Evolutionary conservation across 2,797 vertebrate genomes (phyloP).

Genomic region (Cuculus canorus): DNA sequence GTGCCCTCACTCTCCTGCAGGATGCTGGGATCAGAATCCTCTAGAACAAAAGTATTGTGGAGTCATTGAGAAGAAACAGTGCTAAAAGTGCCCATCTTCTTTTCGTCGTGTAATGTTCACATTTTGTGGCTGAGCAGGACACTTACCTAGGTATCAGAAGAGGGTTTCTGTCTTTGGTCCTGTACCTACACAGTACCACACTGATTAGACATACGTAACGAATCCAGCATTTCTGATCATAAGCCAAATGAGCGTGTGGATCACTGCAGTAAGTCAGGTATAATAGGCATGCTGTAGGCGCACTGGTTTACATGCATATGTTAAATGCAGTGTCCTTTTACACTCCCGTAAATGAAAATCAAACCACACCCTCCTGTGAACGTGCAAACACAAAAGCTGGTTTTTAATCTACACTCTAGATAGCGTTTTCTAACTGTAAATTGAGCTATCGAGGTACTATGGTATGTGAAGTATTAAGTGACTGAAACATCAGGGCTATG

Average conservation of each 20-base stretch:
- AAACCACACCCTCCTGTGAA: neutral
- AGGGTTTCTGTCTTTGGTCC: neutral
- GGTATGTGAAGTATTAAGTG: neutral
- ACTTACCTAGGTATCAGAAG: neutral
- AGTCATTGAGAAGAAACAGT: neutral
- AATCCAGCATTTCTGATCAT: neutral
- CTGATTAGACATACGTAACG: rapidly evolving
- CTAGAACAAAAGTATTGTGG: neutral
- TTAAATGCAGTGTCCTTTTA: neutral
- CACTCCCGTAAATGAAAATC: neutral
- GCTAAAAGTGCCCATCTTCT: neutral
- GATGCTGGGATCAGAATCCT: neutral
- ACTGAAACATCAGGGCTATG: neutral
- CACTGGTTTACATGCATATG: neutral
- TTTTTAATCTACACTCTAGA: neutral
- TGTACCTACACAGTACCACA: neutral
- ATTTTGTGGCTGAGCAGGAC: neutral
- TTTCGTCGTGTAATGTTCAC: neutral
- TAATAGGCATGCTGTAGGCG: neutral
- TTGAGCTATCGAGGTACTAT: neutral
- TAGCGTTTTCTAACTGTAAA: conserved; percentile 20
- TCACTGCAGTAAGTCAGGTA: neutral
- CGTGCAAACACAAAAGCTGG: neutral
- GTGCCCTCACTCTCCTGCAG: neutral
- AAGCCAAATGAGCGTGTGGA: neutral